Base-by-base conservation (phyloP, 2,113 vertebrate species). In the Misgurnus anguillicaudatus region DNA sequence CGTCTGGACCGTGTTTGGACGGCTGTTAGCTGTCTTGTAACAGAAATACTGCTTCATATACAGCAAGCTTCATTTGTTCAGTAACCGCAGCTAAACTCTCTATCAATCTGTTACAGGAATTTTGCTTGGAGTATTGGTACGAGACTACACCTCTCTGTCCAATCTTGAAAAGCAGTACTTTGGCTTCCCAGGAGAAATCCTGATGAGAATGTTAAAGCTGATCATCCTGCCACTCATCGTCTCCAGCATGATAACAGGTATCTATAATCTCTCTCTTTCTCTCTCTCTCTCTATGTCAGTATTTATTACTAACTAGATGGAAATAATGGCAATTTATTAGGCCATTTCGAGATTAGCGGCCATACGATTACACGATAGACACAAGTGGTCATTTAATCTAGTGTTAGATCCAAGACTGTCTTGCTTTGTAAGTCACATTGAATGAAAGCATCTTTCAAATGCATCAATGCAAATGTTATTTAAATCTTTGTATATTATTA, bases 201-300 rank as follows among this genome's bases (percentile, higher is more conserved):
- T 99, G 39, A 98, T 99, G 97, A 91, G 98, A 79, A 98, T 99
- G 97, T 93, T 99, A 55, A 99, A 98, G 83, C 94, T 99, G 62
- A 89, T 99, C 87, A 97, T 99, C 89, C 90, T 99, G 31, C 98
- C 97, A 0, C 93, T 99, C 86, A 96, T 99, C 88, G 91, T 98
- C 85, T 99, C 97, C 79, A 99, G 98, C 92, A 99, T 99, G 94
- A 96, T 99, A 84, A 95, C 97, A 96, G 97, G 97, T 98, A 73
- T 63, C 45, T 36, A 5, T 14, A 36, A 16, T 24, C 47, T 51
- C 13, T 51, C 13, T 70, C 39, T 31, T 24, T 57, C 17, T 48
- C 11, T 41, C 41, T 47, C n/a, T 67, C 19, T 67, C 36, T n/a
- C n/a, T n/a, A n/a, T n/a, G n/a, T n/a, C n/a, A n/a, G n/a, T n/a